Conservation (phyloP, 2,113 vertebrate species). For the Sceloporus tristichus region DNA sequence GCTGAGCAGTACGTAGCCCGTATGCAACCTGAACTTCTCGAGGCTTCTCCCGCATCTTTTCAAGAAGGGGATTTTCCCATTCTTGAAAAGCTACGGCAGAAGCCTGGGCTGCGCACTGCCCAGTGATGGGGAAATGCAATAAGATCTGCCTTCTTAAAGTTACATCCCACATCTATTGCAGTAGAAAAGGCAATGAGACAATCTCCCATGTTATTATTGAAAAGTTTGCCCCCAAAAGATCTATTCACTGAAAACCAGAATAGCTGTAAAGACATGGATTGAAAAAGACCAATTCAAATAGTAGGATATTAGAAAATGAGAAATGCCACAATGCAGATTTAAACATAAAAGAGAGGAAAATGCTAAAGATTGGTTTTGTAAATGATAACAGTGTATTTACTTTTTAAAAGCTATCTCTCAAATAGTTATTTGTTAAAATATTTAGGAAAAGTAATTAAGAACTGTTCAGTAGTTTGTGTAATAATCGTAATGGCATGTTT, state of each 20-base stretch:
- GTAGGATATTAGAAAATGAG: neutral
- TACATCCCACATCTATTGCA: too few relatives aligned
- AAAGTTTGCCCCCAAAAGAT: neutral
- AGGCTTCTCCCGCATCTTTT: too few relatives aligned
- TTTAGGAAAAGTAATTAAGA: conserved; percentile 53
- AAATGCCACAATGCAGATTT: neutral
- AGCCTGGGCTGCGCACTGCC: too few relatives aligned
- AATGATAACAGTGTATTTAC: neutral
- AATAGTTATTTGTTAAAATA: conserved; percentile 54
- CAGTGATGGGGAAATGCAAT: too few relatives aligned
- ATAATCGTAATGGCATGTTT: conserved; percentile 70
- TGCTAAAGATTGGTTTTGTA: neutral
- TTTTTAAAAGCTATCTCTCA: neutral
- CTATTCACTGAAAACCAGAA: neutral
- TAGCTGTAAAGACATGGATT: neutral
- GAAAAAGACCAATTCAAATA: neutral
- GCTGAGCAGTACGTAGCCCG: too few relatives aligned
- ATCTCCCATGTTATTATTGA: neutral
- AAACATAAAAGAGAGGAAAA: neutral
- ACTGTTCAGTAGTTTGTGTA: conserved; percentile 63
- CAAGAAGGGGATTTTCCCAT: too few relatives aligned
- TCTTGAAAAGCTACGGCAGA: too few relatives aligned
- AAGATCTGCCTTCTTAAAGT: too few relatives aligned
- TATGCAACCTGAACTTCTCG: too few relatives aligned
- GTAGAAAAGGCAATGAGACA: too few relatives aligned